Base-by-base conservation (phyloP, 2,888 invertebrate species). In the Panopea generosa region DNA sequence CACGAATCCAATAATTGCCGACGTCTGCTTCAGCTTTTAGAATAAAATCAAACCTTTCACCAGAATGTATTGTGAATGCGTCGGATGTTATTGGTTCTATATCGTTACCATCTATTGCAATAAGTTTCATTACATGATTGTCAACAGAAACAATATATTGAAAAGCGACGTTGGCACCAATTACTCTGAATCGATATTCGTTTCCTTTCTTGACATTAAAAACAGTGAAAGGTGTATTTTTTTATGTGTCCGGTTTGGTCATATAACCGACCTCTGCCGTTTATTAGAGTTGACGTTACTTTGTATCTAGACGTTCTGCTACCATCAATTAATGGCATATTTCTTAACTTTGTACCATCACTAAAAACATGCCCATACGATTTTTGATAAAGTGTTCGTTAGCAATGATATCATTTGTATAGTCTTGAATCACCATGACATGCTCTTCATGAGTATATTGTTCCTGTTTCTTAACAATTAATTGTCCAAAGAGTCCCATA, bases 21-120 rank as follows among this genome's bases (percentile, higher is more conserved):
- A 66, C 43, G 0, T 60, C 7, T 40, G 84, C 68, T 43, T 84
- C 75, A 6, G 89, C 78, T 1, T 38, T 52, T 2, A 90, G 45
- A 11, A 85, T 72, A 56, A 90, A 86, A 68, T 90, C 89, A 52
- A 80, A 82, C 18, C 86, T 73, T 69, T 90, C 89, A 0, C 90
- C 90, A 2, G 86, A 79, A 56, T 83, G 78, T 26, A 89, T 76
- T 3, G 86, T 75, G 33, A 89, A 56, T 1, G 76, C 80, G 22
- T 89, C 84, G 11, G 45, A 40, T 0, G 70, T 72, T 7, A 78
- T 26, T 1, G 86, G 83, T 56, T 77, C 79, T 18, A 86, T 55
- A 16, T 83, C 82, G 40, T 45, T 47, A 0, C 89, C 87, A 57
- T 90, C 90, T 0, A 84, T 71, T 2, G 88, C 83, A 11, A 88